Conservation (phyloP, 2,113 vertebrate species). For the Platycercus adscitus region DNA sequence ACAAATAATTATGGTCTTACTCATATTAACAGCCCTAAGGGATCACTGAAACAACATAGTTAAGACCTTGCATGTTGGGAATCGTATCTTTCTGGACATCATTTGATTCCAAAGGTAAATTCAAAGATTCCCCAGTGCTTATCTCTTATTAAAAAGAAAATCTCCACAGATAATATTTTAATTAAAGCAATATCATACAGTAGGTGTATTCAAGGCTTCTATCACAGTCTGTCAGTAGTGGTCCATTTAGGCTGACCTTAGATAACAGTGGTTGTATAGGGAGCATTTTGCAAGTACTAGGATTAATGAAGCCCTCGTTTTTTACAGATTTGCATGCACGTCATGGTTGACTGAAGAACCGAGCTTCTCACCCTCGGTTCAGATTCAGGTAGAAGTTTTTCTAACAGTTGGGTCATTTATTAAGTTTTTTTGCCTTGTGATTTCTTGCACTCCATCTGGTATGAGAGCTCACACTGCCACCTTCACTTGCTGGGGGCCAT, state of each 20-base stretch:
- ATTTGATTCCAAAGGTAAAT: background rate
- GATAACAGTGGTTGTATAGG: background rate
- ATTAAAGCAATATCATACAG: background rate
- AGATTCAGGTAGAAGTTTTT: background rate
- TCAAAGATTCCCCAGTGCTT: background rate
- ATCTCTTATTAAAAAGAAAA: background rate
- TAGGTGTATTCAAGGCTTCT: background rate
- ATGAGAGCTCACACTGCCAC: background rate
- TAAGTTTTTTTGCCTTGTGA: background rate
- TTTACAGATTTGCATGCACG: background rate
- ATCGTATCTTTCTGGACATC: background rate
- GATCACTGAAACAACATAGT: background rate
- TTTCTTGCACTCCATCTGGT: background rate
- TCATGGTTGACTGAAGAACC: background rate
- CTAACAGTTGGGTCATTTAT: background rate
- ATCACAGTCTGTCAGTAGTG: background rate
- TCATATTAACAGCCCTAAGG: background rate
- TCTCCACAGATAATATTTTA: background rate
- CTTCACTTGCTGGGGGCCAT: too few species aligned
- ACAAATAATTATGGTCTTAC: background rate
- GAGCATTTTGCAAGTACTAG: background rate
- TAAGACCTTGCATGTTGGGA: background rate
- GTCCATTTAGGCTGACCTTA: background rate
- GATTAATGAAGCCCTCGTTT: background rate
- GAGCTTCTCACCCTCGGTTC: background rate